phyloP scores from a whole-genome alignment of 2,113 vertebrate genomes.

The Thunnus thynnus region DNA sequence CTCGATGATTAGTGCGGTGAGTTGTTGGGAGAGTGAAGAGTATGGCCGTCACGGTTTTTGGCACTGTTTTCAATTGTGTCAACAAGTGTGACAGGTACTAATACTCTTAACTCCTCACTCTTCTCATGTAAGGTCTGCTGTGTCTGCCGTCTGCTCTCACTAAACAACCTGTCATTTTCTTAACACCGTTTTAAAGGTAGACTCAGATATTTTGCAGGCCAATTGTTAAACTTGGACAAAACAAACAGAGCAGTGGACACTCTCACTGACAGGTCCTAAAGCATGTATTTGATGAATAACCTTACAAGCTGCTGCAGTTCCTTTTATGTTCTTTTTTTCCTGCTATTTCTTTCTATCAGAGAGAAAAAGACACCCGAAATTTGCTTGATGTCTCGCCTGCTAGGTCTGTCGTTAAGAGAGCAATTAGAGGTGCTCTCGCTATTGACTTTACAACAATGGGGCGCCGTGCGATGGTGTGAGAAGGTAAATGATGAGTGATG shows the following conservation, averaged over 20 bases:
- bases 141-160: slow-evolving; percentile 22
- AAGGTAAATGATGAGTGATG: slow-evolving; percentile 11
- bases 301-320: not conserved
- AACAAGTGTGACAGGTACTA: slow-evolving; percentile 61
- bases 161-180: slow-evolving; percentile 38
- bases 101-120: slow-evolving; percentile 11
- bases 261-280: not conserved
- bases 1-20: slow-evolving; percentile 32
- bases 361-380: not conserved
- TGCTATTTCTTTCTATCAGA: not conserved
- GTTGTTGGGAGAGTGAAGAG: slow-evolving; percentile 53
- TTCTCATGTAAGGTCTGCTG: slow-evolving; percentile 13
- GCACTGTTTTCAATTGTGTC: slow-evolving; percentile 41
- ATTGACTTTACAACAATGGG: not conserved
- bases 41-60: slow-evolving; percentile 58
- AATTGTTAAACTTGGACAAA: slow-evolving; percentile 13
- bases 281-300: not conserved
- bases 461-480: slow-evolving; percentile 22
- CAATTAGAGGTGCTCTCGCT: not conserved
- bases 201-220: not conserved
- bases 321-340: not conserved
- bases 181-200: not conserved
- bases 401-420: not conserved
- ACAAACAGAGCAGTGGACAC: not conserved
- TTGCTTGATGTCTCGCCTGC: not conserved